phyloP scores from a whole-genome alignment of 2,113 vertebrate genomes.

The Amblyornis subalaris region DNA sequence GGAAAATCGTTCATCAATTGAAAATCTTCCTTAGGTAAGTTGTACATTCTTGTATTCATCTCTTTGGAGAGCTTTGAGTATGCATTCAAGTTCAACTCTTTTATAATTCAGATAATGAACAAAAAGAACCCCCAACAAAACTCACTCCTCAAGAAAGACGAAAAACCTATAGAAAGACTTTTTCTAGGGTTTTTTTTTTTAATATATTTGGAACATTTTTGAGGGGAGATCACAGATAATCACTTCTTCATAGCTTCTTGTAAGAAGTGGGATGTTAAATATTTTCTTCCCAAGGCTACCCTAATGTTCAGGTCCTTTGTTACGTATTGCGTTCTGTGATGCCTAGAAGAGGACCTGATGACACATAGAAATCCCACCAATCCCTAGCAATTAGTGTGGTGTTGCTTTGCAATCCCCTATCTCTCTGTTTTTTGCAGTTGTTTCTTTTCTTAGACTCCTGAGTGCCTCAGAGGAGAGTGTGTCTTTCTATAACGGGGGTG shows the following conservation, averaged over 20 bases:
- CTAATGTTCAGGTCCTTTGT: neutral
- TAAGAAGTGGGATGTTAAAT: neutral
- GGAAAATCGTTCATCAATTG: neutral
- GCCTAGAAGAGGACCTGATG: neutral
- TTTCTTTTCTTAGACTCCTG: neutral
- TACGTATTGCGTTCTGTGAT: neutral
- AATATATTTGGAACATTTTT: neutral
- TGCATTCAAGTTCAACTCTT: neutral
- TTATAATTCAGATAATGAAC: neutral
- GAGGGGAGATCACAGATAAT: neutral
- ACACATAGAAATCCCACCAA: neutral
- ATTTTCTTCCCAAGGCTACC: neutral
- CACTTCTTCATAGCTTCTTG: neutral
- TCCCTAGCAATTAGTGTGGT: neutral
- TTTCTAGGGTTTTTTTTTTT: neutral
- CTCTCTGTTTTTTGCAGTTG: neutral
- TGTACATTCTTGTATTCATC: rapidly evolving
- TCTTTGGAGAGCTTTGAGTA: neutral
- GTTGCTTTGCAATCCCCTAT: neutral
- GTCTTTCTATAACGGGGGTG: neutral
- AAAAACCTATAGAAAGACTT: neutral
- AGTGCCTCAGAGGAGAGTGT: neutral
- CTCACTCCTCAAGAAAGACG: neutral
- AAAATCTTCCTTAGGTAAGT: neutral
- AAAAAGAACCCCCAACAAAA: neutral